Evolutionary conservation across 2,797 vertebrate species (phyloP), one percentile per base, ranked within the genome.

Genomic region (Austrolebias charrua): DNA sequence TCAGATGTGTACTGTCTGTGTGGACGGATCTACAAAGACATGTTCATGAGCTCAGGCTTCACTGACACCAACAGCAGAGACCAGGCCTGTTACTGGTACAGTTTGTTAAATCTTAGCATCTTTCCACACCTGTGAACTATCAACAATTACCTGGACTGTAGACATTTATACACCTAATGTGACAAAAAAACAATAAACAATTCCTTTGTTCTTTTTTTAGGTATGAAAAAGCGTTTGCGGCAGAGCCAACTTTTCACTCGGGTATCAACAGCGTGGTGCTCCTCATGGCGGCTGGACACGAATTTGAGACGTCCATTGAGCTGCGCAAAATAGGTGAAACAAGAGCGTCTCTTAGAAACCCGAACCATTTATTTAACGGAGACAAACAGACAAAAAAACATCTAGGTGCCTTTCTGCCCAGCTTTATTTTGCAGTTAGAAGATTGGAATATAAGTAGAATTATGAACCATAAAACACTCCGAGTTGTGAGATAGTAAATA

Each of bases 1-100:
- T 95, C 96, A 0, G 96, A 97, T n/a, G 90, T 96, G 14, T 95
- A 90, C 86, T 97, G 96, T 82, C 91, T 98, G 79, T 97, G 95
- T 12, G 96, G 96, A 24, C 95, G 96, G 1, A 86, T 98, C 86
- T 98, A 96, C 88, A 98, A 98, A 83, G 96, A 98, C 90, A 91
- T 91, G 82, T 97, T 97, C 90, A 92, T 95, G 75, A 87, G 88
- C 84, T 96, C 96, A 0, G 80, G 86, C 19, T 93, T 96, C 86
- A 90, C 69, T 0, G 92, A 96, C 63, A 49, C 82, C 0, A 1
- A 47, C 59, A 92, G 86, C 72, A 91, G 94, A 66, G 94, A 96
- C 74, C 92, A 81, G 79, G 93, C 96, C 60, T 90, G 92, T 60
- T 91, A 92, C 55, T 98, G 96, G 96, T 98, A 85, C n/a, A n/a